phyloP scores from a whole-genome alignment of 2,888 invertebrate species.

The Mamestra brassicae region DNA sequence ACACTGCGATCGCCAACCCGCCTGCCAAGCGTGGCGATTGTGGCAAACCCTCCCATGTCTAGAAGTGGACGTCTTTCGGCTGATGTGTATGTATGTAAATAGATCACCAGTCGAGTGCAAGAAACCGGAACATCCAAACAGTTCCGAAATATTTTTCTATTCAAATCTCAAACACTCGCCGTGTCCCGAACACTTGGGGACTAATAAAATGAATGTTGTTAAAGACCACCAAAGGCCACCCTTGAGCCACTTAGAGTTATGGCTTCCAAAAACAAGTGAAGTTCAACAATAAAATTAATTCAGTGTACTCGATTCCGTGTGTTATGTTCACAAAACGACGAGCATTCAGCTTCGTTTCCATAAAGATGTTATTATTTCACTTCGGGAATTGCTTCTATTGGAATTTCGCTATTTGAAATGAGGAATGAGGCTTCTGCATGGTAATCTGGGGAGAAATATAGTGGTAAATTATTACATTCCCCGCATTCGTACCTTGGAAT shows the following conservation, averaged over 20 bases:
- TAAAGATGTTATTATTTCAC: conserved; percentile 61
- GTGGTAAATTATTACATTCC: conserved; percentile 36
- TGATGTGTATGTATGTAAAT: background rate
- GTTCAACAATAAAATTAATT: conserved; percentile 72
- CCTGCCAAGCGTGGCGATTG: too few relatives aligned
- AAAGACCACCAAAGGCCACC: conserved; percentile 40
- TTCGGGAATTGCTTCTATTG: conserved; percentile 45
- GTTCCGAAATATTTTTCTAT: conserved; percentile 22
- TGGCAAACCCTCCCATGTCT: too few relatives aligned
- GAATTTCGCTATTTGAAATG: conserved; percentile 45
- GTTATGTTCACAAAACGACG: conserved; percentile 48
- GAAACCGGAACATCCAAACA: background rate
- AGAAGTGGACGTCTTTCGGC: too few relatives aligned
- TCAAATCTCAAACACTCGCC: conserved; percentile 33
- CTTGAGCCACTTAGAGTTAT: conserved; percentile 63
- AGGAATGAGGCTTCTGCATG: conserved; percentile 18
- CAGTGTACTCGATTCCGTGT: conserved; percentile 51
- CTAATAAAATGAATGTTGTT: conserved; percentile 55
- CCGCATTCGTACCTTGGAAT: conserved; percentile 17
- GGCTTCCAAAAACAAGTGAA: conserved; percentile 65
- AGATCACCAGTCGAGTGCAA: background rate
- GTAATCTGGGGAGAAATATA: conserved; percentile 50
- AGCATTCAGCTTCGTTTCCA: conserved; percentile 47
- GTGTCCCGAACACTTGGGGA: conserved; percentile 47
- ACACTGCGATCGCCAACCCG: too few relatives aligned